Evolutionary conservation across 2,113 vertebrate genomes (phyloP).

Genomic region (Chlorodrepanis virens): DNA sequence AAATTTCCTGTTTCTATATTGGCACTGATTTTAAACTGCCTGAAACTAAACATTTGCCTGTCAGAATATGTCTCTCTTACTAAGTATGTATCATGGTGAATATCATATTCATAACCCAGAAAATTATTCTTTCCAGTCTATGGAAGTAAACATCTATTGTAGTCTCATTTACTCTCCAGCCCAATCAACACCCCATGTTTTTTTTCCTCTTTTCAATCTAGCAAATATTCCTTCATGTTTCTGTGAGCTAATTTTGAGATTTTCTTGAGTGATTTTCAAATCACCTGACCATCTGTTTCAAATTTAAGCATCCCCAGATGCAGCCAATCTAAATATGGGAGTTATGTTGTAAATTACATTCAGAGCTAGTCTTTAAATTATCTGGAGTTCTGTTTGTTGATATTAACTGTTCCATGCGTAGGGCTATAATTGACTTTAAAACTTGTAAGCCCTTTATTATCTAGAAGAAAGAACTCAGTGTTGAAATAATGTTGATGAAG

Average conservation of each 20-base stretch:
- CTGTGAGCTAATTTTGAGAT: conserved; percentile 8
- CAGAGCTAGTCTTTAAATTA: background rate
- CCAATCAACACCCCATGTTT: background rate
- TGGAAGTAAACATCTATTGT: background rate
- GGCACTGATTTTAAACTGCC: conserved; percentile 41
- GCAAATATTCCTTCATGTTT: background rate
- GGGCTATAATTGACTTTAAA: conserved; percentile 11
- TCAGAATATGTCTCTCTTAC: conserved; percentile 30
- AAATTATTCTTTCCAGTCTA: background rate
- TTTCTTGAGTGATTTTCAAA: conserved; percentile 48
- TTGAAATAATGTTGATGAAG: background rate
- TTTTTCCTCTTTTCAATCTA: background rate
- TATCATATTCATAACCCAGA: conserved; percentile 20
- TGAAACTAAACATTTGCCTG: conserved; percentile 32
- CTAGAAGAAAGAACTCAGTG: background rate
- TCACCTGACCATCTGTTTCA: conserved; percentile 62
- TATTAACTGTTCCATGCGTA: background rate
- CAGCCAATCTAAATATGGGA: background rate
- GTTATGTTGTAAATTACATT: background rate
- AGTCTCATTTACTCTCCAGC: background rate
- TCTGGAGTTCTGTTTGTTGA: background rate
- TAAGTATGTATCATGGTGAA: conserved; percentile 8
- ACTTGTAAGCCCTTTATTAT: conserved; percentile 10
- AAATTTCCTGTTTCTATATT: conserved; percentile 58
- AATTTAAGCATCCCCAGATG: conserved; percentile 3